Percentiles rank a stretch among this genome's conserved stretches.
Evolutionary conservation across 2,888 invertebrate genomes (phyloP).

Genomic region (Callinectes sapidus): DNA sequence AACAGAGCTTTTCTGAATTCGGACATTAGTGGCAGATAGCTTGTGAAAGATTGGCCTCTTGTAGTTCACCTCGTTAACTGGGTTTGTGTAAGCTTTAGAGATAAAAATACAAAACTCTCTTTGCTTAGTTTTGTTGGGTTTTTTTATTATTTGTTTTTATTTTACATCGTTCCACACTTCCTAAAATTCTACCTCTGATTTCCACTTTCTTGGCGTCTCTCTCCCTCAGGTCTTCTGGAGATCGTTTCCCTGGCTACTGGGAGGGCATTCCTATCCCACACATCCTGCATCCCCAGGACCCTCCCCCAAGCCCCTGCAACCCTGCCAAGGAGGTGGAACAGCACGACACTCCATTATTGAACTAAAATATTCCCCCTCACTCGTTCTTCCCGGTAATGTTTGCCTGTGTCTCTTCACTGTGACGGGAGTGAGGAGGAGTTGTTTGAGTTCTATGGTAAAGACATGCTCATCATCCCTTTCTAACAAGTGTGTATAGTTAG

Average conservation of each 20-base stretch:
- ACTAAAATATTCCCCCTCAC: background rate
- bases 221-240: slow-evolving; percentile 65
- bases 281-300: slow-evolving; percentile 52
- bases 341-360: background rate
- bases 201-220: background rate
- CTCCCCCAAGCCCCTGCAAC: slow-evolving; percentile 50
- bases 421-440: background rate
- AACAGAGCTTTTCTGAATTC: too few relatives aligned
- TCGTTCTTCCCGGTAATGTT: background rate
- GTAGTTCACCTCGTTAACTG: too few relatives aligned
- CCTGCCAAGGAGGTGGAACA: background rate
- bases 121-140: too few relatives aligned
- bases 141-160: too few relatives aligned
- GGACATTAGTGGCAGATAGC: too few relatives aligned
- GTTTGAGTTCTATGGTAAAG: too few relatives aligned
- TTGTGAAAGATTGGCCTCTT: too few relatives aligned
- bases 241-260: slow-evolving; percentile 72
- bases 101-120: too few relatives aligned
- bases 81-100: too few relatives aligned
- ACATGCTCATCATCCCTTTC: too few relatives aligned
- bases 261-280: slow-evolving; percentile 68
- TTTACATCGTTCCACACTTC: background rate
- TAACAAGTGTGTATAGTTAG: too few relatives aligned
- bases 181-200: background rate
- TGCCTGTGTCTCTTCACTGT: background rate